A percentile compares a stretch with the other conserved stretches of the same genome.
phyloP scores from a whole-genome alignment of 2,797 vertebrate genomes.

The Etheostoma perlongum region DNA sequence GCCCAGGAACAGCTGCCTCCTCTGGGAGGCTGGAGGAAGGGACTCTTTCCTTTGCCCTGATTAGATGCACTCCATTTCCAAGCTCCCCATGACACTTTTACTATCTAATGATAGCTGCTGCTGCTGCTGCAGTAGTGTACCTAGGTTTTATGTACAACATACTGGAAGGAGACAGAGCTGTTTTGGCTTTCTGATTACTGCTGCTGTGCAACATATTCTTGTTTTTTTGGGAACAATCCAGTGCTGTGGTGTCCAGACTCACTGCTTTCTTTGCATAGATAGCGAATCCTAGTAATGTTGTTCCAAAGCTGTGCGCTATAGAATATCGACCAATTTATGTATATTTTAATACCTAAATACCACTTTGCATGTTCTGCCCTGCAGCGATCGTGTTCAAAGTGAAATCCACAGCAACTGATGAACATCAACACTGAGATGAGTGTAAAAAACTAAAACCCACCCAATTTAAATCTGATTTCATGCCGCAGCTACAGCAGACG shows the following conservation, averaged over 20 bases:
- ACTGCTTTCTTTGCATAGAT: not conserved
- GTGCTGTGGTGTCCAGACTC: not conserved
- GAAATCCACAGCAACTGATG: conserved; percentile 13
- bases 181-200: conserved; percentile 32
- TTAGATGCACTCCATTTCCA: conserved; percentile 78
- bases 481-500: conserved; percentile 54
- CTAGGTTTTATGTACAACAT: conserved; percentile 44
- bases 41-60: conserved; percentile 76
- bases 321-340: conserved; percentile 4
- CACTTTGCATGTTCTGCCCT: conserved; percentile 2
- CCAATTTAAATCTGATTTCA: conserved; percentile 49
- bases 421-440: conserved; percentile 37
- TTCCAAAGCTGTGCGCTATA: not conserved
- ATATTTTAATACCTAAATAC: conserved; percentile 26
- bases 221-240: conserved; percentile 1
- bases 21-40: conserved; percentile 76
- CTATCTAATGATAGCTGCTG: conserved; percentile 71
- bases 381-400: conserved; percentile 9
- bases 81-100: conserved; percentile 63
- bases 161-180: conserved; percentile 14
- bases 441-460: conserved; percentile 45
- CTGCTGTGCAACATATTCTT: conserved; percentile 7
- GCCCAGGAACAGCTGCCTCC: conserved; percentile 79
- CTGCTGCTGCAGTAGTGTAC: conserved; percentile 54
- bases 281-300: not conserved